Evolutionary conservation across 30 jellyfish, hydroid and myxozoan genomes (phyloP), one percentile per base, ranked within the genome.

Genomic region (Sanderia malayensis): DNA sequence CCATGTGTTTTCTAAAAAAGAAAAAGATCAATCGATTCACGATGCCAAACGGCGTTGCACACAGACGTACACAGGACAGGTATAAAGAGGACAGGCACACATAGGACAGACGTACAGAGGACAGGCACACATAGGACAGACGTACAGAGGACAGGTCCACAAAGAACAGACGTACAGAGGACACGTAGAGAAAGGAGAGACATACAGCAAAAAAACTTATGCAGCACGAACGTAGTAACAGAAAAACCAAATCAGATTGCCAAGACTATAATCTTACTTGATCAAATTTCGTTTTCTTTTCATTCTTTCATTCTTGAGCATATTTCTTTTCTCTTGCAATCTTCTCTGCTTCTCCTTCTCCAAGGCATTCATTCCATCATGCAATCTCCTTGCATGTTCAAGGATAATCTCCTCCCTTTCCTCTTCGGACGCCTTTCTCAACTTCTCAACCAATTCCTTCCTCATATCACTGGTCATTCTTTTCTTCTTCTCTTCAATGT

Each of bases 361-460:
- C 24, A 83, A 46, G 45, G 47, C 83, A 49, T 68, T 71, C 29
- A 93, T 24, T n/a, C 71, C 80, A 28, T 79, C 86, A 58, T 84
- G 80, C 92, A 91, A 24, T 62, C 84, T 67, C 80, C 71, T 73
- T 1, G 96, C 96, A 49, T 75, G 85, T 32, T 84, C 86, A 58
- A 81, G 24, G 15, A 91, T 79, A 25, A 91, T 72, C 18, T 59
- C 80, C 31, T 91, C 95, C 24, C 89, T 67, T 29, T 83, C 98
- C 58, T 58, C 93, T 18, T 84, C 95, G 4, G 83, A 24, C 4
- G 90, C 95, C 1, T 62, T 72, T 58, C 67, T 59, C 70, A 88
- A 65, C 49, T 46, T 82, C 71, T 74, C 93, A 71, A 76, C 80
- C 85, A 91, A 41, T 29, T 68, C 88, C 20, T 79, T 44, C 47